Percentiles rank a stretch among this genome's conserved stretches.
These are phyloP conservation scores for Sebastes diploproa DNA, from an alignment of 2,797 vertebrate species.

Conservation along the genomic window DNA sequence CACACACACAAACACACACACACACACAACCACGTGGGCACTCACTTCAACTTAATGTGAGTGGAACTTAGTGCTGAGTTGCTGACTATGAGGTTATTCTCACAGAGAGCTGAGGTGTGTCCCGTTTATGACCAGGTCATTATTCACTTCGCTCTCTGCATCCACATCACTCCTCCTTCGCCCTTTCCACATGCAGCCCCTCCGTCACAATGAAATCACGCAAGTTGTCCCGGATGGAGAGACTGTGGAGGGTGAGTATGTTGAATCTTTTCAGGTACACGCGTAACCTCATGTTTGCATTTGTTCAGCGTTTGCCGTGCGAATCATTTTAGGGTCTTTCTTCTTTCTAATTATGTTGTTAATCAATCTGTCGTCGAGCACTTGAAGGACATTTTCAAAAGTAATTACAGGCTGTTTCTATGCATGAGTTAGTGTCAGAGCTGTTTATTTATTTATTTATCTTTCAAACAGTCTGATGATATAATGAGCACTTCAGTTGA, in stretches of 20 bases:
- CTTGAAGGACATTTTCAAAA: constrained; percentile 28
- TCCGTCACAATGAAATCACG: constrained; percentile 84
- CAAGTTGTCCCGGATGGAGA: constrained; percentile 87
- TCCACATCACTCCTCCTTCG: constrained; percentile 54
- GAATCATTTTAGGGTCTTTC: background rate
- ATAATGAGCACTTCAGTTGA: constrained; percentile 60
- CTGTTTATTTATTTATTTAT: constrained; percentile 50
- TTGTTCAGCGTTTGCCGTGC: background rate
- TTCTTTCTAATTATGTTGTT: constrained; percentile 16
- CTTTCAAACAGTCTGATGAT: constrained; percentile 51
- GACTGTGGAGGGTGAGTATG: constrained; percentile 91
- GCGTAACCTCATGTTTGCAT: background rate
- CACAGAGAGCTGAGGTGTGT: constrained; percentile 86
- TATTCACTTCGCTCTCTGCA: constrained; percentile 63
- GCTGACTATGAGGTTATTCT: constrained; percentile 82
- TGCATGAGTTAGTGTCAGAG: constrained; percentile 27
- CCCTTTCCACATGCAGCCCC: constrained; percentile 22
- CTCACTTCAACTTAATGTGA: constrained; percentile 65
- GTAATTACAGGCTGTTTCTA: constrained; percentile 29
- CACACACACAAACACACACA: background rate
- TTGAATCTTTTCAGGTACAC: background rate
- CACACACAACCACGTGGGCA: constrained; percentile 6
- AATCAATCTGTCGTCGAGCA: constrained; percentile 32
- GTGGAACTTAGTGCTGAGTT: constrained; percentile 82
- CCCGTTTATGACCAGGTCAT: constrained; percentile 81